These are phyloP conservation scores for Acanthococcus lagerstroemiae DNA, from an alignment of 2,888 invertebrate genomes.

Conservation along the genomic window DNA sequence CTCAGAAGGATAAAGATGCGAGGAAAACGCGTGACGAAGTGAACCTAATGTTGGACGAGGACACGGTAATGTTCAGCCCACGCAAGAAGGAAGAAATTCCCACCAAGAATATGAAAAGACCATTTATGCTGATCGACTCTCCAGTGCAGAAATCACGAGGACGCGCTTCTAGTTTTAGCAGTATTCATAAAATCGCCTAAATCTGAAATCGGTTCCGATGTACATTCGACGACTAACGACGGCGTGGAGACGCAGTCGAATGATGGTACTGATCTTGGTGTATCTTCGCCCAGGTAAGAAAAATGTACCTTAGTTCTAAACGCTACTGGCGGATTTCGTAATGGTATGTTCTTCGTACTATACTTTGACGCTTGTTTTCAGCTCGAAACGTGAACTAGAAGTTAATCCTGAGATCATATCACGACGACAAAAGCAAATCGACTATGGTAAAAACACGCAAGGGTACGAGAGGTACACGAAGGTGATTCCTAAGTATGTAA, in stretches of 20 bases:
- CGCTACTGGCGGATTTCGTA: too few relatives aligned
- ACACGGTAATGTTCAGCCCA: constrained; percentile 27
- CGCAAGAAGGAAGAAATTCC: background rate
- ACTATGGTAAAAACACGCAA: constrained; percentile 86
- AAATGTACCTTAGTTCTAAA: background rate
- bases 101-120: constrained; percentile 21
- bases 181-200: constrained; percentile 17
- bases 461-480: constrained; percentile 69
- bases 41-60: constrained; percentile 18
- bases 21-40: constrained; percentile 1
- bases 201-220: constrained; percentile 6
- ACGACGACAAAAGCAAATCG: constrained; percentile 84
- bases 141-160: background rate
- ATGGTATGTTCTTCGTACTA: too few relatives aligned
- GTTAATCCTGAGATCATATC: constrained; percentile 58
- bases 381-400: constrained; percentile 44
- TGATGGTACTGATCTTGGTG: background rate
- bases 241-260: background rate
- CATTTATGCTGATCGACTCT: constrained; percentile 15
- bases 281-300: constrained; percentile 9
- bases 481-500: constrained; percentile 56
- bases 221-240: background rate
- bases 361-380: background rate
- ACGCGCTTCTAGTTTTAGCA: constrained; percentile 3
- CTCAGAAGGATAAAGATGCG: constrained; percentile 1